phyloP scores from a whole-genome alignment of 2,113 vertebrate genomes.

The Chloroceryle aenea region DNA sequence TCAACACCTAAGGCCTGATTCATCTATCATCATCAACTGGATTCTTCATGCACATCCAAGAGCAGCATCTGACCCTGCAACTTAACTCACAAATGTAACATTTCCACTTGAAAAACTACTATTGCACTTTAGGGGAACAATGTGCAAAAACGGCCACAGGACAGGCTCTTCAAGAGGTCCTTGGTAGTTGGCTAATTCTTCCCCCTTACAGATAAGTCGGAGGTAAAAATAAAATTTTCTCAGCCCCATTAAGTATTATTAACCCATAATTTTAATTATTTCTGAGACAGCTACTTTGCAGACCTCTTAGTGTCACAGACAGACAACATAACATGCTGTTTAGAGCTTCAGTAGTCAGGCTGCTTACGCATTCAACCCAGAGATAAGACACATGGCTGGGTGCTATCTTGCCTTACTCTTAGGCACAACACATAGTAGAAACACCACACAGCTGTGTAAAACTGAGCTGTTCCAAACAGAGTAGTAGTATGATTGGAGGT shows the following conservation, averaged over 20 bases:
- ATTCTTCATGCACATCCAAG: constrained; percentile 14
- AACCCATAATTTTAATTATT: background rate
- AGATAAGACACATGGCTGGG: background rate
- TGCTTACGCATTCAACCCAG: background rate
- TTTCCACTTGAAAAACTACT: constrained; percentile 1
- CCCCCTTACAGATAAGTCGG: background rate
- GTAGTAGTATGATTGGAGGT: background rate
- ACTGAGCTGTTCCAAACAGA: background rate
- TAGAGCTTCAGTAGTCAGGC: background rate
- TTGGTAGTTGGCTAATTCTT: background rate
- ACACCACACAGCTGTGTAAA: background rate
- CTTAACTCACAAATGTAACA: background rate
- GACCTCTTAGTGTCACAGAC: background rate
- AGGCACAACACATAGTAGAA: background rate
- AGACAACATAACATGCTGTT: background rate
- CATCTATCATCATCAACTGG: constrained; percentile 13
- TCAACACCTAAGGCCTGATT: background rate
- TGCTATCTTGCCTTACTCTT: background rate
- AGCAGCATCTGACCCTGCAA: background rate
- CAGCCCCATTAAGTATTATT: background rate
- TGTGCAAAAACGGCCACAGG: background rate
- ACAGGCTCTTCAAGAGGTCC: background rate
- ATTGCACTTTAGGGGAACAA: background rate
- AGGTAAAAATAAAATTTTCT: background rate
- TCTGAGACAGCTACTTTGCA: background rate